Evolutionary conservation across 1,140 invertebrate species (phyloP), one percentile per base, ranked within the genome.

Genomic region (Halyomorpha halys): DNA sequence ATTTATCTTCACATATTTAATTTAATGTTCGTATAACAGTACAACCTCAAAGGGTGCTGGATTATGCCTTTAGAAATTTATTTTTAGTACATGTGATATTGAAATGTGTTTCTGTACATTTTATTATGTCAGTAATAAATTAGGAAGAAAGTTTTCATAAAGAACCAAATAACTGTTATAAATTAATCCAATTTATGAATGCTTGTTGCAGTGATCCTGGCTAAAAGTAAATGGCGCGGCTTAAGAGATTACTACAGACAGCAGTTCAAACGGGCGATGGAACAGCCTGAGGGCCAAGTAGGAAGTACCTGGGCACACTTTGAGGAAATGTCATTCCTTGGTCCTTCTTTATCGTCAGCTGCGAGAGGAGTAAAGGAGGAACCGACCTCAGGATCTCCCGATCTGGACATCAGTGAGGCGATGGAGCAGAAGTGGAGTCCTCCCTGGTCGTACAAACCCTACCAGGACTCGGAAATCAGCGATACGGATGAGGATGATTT

Each of bases 221-320:
- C 62, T 11, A 66, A 66, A 44, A 39, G 62, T n/a, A 66, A 67
- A 62, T 67, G 66, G 66, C 62, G 66, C 51, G 66, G 66, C 11
- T 21, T 67, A 56, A 59, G 63, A 15, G 66, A 67, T 45, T 67
- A 67, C 49, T 67, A 67, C 25, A 44, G 66, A 9, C 66, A 67
- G 49, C 60, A 62, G 51, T 27, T 66, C 27, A 66, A 59, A 34
- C 49, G 56, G 18, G 25, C n/a, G 2, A 16, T 30, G 47, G 47
- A 62, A 18, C 30, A 49, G 18, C 19, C 23, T 39, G 62, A 49
- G 49, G 23, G 25, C 59, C 61, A 34, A 39, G 34, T 59, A 18
- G 34, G 15, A 6, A 23, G 19, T 15, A 18, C 53, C 4, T 67
- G 66, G 66, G 59, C 47, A 2, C 59, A 64, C 27, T 67, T 67